A percentile compares a stretch with the other conserved stretches of the same genome.
Evolutionary conservation across 2,797 vertebrate genomes (phyloP).

Genomic region (Enteromius unitaeniatus): DNA sequence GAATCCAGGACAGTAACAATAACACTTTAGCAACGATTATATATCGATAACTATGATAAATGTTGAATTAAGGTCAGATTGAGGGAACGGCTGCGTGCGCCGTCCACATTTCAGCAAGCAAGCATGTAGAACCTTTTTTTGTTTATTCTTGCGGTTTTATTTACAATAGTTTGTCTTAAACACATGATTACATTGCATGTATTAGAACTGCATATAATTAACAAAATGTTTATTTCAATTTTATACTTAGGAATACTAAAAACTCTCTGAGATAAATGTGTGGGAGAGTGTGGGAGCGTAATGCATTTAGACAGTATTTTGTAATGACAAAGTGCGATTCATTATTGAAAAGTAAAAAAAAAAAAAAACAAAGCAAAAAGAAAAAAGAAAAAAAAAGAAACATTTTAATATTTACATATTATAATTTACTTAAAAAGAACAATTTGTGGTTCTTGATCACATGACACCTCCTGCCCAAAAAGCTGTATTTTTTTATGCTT

Average conservation of each 20-base stretch:
- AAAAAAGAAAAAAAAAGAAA: constrained; percentile 56
- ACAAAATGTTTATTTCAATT: constrained; percentile 71
- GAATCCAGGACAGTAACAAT: constrained; percentile 34
- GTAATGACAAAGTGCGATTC: constrained; percentile 84
- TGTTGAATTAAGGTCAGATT: constrained; percentile 53
- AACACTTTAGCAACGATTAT: constrained; percentile 44
- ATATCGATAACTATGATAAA: constrained; percentile 59
- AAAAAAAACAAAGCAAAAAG: constrained; percentile 66
- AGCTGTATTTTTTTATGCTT: constrained; percentile 48
- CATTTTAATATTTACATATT: constrained; percentile 79
- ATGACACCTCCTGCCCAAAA: constrained; percentile 64
- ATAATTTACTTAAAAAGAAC: constrained; percentile 80
- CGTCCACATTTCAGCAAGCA: constrained; percentile 65
- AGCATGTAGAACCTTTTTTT: constrained; percentile 67
- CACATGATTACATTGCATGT: constrained; percentile 73
- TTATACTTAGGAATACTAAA: constrained; percentile 66
- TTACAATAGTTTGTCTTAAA: constrained; percentile 78
- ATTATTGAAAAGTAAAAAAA: constrained; percentile 72
- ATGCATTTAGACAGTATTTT: constrained; percentile 75
- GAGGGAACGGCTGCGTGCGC: constrained; percentile 43
- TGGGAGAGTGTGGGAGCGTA: constrained; percentile 70
- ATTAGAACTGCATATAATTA: constrained; percentile 72
- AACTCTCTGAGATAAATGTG: constrained; percentile 68
- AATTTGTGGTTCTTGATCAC: constrained; percentile 69
- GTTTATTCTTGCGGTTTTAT: constrained; percentile 71